Percentiles rank a stretch among this genome's conserved stretches.
Conservation (phyloP, 2,888 invertebrate species). For the Cephus nigrinus region DNA sequence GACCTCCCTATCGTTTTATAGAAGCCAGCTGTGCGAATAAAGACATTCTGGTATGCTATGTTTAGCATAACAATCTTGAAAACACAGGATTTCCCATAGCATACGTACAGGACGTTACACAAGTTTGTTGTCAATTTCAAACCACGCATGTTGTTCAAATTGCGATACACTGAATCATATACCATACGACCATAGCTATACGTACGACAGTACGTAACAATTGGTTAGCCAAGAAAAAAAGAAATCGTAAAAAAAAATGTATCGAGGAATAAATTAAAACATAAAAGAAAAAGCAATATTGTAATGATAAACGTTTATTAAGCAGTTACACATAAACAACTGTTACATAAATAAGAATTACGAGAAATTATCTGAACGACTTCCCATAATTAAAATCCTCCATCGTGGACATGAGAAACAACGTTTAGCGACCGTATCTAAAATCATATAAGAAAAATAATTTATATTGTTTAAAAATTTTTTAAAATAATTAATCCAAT, state of each 20-base stretch:
- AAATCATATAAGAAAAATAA: background rate
- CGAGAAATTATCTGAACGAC: background rate
- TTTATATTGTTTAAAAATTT: background rate
- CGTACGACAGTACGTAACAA: background rate
- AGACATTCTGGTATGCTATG: slow-evolving; percentile 13
- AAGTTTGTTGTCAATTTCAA: background rate
- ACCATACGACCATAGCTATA: background rate
- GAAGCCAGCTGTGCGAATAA: slow-evolving; percentile 3
- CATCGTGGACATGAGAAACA: background rate
- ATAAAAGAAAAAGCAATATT: background rate
- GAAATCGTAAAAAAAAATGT: background rate
- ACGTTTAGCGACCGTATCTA: background rate
- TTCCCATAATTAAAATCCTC: background rate
- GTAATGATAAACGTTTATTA: background rate
- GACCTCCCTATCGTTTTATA: slow-evolving; percentile 32
- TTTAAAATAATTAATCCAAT: background rate
- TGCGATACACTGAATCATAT: background rate
- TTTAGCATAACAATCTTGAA: slow-evolving; percentile 29
- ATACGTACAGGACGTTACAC: background rate
- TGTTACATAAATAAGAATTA: background rate
- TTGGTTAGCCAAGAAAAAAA: background rate
- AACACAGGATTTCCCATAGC: slow-evolving; percentile 3
- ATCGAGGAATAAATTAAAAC: background rate
- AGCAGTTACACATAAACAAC: background rate
- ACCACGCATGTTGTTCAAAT: background rate